Base-by-base conservation (phyloP, 2,797 vertebrate genomes). In the Rhinoraja longicauda region DNA sequence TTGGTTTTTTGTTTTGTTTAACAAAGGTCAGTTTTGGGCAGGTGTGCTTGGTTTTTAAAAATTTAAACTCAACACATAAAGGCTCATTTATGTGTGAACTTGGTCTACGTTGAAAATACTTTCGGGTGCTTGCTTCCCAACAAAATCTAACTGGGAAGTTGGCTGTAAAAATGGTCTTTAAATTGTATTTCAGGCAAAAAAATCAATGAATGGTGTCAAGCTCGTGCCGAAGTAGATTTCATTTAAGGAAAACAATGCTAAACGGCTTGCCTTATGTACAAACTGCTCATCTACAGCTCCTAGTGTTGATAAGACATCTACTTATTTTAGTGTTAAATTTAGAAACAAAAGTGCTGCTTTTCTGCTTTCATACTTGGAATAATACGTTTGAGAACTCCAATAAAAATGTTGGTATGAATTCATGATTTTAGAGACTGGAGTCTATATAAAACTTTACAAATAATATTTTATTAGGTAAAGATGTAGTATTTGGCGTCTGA, bases 171-270 rank as follows among this genome's bases (percentile, higher is more conserved):
- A 90, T 4, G 17, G 17, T 67, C 8, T 3, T 12, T 53, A 82
- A 57, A 53, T n/a, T 62, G 57, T 86, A 86, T 15, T 62, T 86
- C 13, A 17, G 17, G n/a, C 29, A 64, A 67, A 64, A 88, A n/a
- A 5, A 7, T 73, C 4, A 70, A 15, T 53, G 26, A 4, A 45
- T 53, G 7, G 92, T 45, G 19, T n/a, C 26, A 92, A 92, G 90
- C 90, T 92, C 92, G 39, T 45, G 90, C 90, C 90, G 75, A 75
- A 92, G 53, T 26, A 39, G 53, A 21, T 92, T 3, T 57, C 4
- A 92, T 72, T 57, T 90, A 45, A 32, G 86, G 24, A 19, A 32
- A 72, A 39, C 19, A 67, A 72, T 72, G 67, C 90, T 92, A 57
- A 53, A 45, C 70, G 92, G 90, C 12, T 72, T 91, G 90, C 12